phyloP scores from a whole-genome alignment of 2,888 invertebrate species.

The Drosophila leonis region DNA sequence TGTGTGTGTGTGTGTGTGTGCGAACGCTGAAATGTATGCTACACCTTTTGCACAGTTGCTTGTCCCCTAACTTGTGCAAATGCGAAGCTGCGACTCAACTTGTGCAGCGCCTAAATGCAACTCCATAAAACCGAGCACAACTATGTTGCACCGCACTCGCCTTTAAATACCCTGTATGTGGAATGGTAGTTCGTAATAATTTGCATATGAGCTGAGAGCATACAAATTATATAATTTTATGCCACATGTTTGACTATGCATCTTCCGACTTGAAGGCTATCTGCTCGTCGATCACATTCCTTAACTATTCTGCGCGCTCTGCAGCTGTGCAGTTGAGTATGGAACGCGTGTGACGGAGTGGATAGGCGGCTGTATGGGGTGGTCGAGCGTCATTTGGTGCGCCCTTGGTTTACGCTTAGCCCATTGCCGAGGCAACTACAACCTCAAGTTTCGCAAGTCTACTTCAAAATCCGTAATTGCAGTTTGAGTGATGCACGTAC shows the following conservation, averaged over 20 bases:
- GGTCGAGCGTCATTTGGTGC: slow-evolving; percentile 12
- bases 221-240: neutral
- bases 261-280: neutral
- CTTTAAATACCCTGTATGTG: slow-evolving; percentile 7
- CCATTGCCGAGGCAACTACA: slow-evolving; percentile 23
- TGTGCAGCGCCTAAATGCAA: slow-evolving; percentile 12
- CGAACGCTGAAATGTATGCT: slow-evolving; percentile 24
- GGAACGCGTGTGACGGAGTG: slow-evolving; percentile 7
- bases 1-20: neutral
- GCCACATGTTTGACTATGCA: neutral
- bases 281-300: neutral
- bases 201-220: neutral
- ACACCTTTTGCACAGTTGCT: slow-evolving; percentile 14
- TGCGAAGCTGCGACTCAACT: slow-evolving; percentile 4
- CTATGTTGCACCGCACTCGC: no score
- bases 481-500: slow-evolving; percentile 49
- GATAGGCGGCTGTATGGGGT: neutral
- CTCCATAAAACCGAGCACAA: neutral
- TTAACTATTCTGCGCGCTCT: neutral
- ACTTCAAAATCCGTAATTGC: slow-evolving; percentile 56
- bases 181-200: no score
- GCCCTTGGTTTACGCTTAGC: slow-evolving; percentile 23
- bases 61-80: neutral
- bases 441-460: slow-evolving; percentile 38
- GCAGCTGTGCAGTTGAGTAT: neutral